phyloP scores from a whole-genome alignment of 2,113 vertebrate species.

The Zootoca vivipara region DNA sequence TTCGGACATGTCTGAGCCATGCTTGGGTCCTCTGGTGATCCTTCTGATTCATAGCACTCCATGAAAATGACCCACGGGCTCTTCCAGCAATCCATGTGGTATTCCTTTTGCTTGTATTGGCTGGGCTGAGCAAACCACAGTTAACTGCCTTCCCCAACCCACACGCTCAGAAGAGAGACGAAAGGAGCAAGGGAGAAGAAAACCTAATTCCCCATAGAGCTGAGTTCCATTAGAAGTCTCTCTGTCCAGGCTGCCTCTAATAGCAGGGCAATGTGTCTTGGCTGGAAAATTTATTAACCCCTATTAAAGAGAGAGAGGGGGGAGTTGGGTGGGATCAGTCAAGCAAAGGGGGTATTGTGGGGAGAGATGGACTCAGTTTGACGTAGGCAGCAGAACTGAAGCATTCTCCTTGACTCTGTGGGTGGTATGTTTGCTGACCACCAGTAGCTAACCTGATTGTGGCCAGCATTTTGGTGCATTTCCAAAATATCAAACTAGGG shows the following conservation, averaged over 20 bases:
- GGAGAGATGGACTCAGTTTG: slow-evolving; percentile 32
- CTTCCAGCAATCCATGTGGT: slow-evolving; percentile 59
- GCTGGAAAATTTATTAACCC: slow-evolving; percentile 41
- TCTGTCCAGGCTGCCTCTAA: slow-evolving; percentile 1
- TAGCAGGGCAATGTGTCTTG: slow-evolving; percentile 6
- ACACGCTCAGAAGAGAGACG: slow-evolving; percentile 39
- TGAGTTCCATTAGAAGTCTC: background rate
- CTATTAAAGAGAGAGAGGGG: background rate
- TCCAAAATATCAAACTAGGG: slow-evolving; percentile 2
- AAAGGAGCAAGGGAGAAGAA: slow-evolving; percentile 36
- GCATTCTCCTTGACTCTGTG: background rate
- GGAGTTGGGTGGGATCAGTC: background rate
- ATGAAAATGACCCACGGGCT: slow-evolving; percentile 54
- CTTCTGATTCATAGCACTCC: slow-evolving; percentile 69
- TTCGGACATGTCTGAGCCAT: slow-evolving; percentile 44
- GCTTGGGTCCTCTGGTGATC: slow-evolving; percentile 39
- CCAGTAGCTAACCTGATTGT: slow-evolving; percentile 21
- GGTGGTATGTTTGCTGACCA: slow-evolving; percentile 39
- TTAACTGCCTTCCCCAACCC: slow-evolving; percentile 55
- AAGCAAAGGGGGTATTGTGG: slow-evolving; percentile 31
- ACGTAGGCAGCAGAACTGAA: slow-evolving; percentile 10
- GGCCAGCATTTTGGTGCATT: slow-evolving; percentile 1
- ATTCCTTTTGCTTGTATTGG: slow-evolving; percentile 70
- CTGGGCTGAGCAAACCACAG: slow-evolving; percentile 69
- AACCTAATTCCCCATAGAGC: background rate